phyloP scores from a whole-genome alignment of 1,140 invertebrate species.

The Bradysia coprophila region DNA sequence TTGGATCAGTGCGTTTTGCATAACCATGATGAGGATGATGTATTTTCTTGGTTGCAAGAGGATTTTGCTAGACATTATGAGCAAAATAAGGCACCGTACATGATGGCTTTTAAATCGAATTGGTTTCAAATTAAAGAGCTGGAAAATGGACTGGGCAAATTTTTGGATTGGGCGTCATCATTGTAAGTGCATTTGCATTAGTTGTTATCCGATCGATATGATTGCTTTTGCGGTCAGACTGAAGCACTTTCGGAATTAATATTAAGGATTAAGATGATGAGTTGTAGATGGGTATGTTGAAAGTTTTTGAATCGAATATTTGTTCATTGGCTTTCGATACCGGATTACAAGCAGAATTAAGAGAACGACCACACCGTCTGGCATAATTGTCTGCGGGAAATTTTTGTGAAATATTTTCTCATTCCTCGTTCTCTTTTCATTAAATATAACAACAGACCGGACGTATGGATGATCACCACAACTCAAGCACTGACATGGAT shows the following conservation, averaged over 20 bases:
- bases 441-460: too few relatives aligned
- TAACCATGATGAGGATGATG: conserved; percentile 69
- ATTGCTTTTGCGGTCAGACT: background rate
- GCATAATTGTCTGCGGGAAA: too few relatives aligned
- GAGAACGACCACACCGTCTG: too few relatives aligned
- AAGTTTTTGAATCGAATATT: too few relatives aligned
- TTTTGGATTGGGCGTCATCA: conserved; percentile 60
- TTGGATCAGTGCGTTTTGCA: conserved; percentile 85
- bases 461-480: conserved; percentile 81
- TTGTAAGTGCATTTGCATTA: conserved; percentile 40
- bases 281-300: background rate
- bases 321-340: too few relatives aligned
- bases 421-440: conserved; percentile 13
- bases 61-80: conserved; percentile 76
- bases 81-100: conserved; percentile 76
- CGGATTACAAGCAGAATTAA: too few relatives aligned
- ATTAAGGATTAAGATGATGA: background rate
- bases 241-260: too few relatives aligned
- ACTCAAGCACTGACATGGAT: conserved; percentile 83
- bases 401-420: conserved; percentile 2
- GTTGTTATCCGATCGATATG: too few relatives aligned
- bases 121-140: conserved; percentile 85
- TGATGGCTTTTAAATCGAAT: conserved; percentile 88
- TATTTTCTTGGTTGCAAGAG: conserved; percentile 79
- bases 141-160: conserved; percentile 68